Base-by-base conservation (phyloP, 2,888 invertebrate species). In the Eupelmus urozonus region DNA sequence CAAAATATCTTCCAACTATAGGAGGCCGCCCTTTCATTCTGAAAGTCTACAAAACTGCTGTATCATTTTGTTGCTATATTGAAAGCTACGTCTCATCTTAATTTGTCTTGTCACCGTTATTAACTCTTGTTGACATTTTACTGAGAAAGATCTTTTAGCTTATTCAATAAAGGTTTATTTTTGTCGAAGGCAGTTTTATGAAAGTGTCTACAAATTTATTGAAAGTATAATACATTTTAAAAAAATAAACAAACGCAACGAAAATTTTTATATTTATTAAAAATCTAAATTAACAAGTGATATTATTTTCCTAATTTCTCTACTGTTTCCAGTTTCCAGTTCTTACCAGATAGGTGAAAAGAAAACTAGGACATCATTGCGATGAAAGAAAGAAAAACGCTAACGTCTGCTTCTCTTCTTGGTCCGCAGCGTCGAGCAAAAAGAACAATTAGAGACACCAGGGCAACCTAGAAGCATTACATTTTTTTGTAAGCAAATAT, bases 391-490 rank as follows among this genome's bases (percentile, higher is more conserved):
- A 62, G 34, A 62, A 45, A 45, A 16, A 45, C 18, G 40, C 42
- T 42, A 40, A 42, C 18, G 40, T 62, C 40, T 62, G 60, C 42
- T 62, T 40, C 40, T 42, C 40, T 40, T 42, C 40, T 2, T 18
- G 34, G 29, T 45, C 9, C 45, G 57, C 16, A 16, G 29, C 9
- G 3, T 3, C 20, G 5, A 20, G 40, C 11, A 62, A 62, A 42
- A 62, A 40, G 20, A 62, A 42, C 7, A 16, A 34, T 11, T 20
- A 1, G 11, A 62, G 62, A 40, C 4, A 18, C n/a, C n/a, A n/a
- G n/a, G n/a, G 40, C 4, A 62, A 34, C n/a, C 62, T 42, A 40
- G 40, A 20, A 42, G 62, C 62, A 62, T 62, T 62, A 62, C 23
- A 20, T 62, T 40, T 55, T 34, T 62, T 40, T 62, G 62, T 40